These are phyloP conservation scores for Climacteris rufus DNA, from an alignment of 2,113 vertebrate genomes.

Conservation along the genomic window DNA sequence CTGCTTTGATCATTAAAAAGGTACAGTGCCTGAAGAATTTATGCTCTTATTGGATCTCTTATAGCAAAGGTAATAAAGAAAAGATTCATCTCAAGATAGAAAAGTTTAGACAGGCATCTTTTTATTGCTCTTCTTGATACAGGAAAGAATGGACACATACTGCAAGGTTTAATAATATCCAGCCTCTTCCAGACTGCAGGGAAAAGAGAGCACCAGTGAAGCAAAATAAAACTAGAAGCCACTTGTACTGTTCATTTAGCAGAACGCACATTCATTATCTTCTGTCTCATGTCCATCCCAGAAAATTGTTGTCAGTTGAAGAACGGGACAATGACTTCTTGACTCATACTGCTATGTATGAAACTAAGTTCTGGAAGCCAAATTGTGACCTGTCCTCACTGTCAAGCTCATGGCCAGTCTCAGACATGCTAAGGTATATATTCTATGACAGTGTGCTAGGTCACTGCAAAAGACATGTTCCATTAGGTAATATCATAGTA, in stretches of 20 bases:
- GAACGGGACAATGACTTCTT: not conserved
- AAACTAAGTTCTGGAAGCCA: not conserved
- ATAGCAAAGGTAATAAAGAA: not conserved
- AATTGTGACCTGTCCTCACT: not conserved
- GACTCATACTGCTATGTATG: not conserved
- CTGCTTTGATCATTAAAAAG: not conserved
- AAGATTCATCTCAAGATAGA: not conserved
- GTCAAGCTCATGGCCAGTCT: not conserved
- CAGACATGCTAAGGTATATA: not conserved
- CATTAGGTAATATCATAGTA: not conserved
- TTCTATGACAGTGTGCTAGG: not conserved
- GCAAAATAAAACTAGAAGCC: not conserved
- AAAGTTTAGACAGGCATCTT: not conserved
- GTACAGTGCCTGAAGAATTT: not conserved
- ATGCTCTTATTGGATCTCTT: not conserved
- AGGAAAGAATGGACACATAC: not conserved
- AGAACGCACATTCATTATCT: not conserved
- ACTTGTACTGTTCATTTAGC: not conserved
- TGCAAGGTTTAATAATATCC: not conserved
- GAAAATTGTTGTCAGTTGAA: not conserved
- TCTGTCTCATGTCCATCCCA: not conserved
- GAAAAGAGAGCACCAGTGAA: not conserved
- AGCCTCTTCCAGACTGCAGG: not conserved
- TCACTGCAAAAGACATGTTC: not conserved
- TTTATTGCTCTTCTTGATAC: conserved; percentile 11